These are phyloP conservation scores for Eumacrocentrus americanus DNA, from an alignment of 2,888 invertebrate species.

Conservation along the genomic window DNA sequence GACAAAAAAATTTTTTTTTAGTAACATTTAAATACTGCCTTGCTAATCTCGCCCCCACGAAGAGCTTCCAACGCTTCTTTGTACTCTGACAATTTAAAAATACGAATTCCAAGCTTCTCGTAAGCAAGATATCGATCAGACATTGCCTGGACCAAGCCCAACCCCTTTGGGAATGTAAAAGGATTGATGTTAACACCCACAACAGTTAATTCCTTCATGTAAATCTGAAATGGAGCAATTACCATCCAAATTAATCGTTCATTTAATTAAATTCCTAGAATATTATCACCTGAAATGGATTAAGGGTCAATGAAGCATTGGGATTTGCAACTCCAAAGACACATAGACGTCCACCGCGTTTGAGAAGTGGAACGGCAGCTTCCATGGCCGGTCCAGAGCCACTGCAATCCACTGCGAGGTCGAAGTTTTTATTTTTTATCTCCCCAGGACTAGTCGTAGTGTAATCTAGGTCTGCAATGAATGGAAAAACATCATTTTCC, in stretches of 20 bases:
- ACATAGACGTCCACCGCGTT: constrained; percentile 70
- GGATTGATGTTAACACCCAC: constrained; percentile 74
- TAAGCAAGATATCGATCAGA: constrained; percentile 69
- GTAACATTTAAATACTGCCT: constrained; percentile 67
- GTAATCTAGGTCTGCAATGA: constrained; percentile 68
- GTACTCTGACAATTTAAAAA: constrained; percentile 65
- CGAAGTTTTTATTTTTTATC: constrained; percentile 65
- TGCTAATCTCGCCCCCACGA: constrained; percentile 66
- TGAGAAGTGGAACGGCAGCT: constrained; percentile 66
- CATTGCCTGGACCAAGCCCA: constrained; percentile 70
- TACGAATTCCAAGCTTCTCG: constrained; percentile 67
- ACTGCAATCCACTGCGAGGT: constrained; percentile 76
- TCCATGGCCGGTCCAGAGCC: constrained; percentile 75
- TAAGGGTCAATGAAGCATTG: constrained; percentile 60
- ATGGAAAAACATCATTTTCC: neutral
- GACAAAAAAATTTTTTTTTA: neutral
- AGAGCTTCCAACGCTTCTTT: constrained; percentile 64
- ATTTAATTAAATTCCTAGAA: neutral
- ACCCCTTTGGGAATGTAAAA: constrained; percentile 70
- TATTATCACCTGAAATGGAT: constrained; percentile 49
- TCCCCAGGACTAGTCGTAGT: constrained; percentile 66
- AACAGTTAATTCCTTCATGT: constrained; percentile 69
- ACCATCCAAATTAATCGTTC: neutral
- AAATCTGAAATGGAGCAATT: constrained; percentile 62
- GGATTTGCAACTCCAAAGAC: constrained; percentile 73